These are phyloP conservation scores for Microcebus tavaratra DNA, from an alignment of 2,113 vertebrate genomes.

Conservation along the genomic window DNA sequence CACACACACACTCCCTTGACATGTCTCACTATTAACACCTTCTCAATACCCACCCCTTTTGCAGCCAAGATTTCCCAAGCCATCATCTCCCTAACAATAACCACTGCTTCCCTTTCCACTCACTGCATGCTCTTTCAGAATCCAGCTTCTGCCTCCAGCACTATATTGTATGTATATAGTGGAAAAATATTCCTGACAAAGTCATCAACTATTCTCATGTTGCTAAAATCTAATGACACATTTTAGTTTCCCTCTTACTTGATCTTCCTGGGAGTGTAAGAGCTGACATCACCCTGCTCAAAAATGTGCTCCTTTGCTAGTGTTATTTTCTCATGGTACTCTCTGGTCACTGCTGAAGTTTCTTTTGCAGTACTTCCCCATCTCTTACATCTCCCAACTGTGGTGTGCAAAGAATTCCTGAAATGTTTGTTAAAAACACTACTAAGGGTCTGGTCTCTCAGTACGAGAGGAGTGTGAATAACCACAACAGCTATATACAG, in stretches of 20 bases:
- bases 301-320: neutral
- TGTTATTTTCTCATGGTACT: neutral
- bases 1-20: neutral
- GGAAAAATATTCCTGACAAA: neutral
- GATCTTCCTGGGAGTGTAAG: neutral
- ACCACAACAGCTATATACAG: neutral
- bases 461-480: neutral
- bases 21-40: neutral
- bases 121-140: neutral
- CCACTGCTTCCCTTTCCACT: neutral
- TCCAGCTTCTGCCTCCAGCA: neutral
- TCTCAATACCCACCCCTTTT: neutral
- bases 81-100: neutral
- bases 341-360: neutral
- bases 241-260: neutral
- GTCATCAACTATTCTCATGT: neutral
- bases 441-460: neutral
- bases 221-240: neutral
- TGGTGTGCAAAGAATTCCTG: neutral
- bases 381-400: neutral
- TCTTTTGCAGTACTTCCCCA: neutral
- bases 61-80: neutral
- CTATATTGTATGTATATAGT: neutral
- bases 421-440: slow-evolving; percentile 7
- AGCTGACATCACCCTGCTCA: neutral